phyloP scores from a whole-genome alignment of 1,140 invertebrate genomes.

The Chlorops oryzae region DNA sequence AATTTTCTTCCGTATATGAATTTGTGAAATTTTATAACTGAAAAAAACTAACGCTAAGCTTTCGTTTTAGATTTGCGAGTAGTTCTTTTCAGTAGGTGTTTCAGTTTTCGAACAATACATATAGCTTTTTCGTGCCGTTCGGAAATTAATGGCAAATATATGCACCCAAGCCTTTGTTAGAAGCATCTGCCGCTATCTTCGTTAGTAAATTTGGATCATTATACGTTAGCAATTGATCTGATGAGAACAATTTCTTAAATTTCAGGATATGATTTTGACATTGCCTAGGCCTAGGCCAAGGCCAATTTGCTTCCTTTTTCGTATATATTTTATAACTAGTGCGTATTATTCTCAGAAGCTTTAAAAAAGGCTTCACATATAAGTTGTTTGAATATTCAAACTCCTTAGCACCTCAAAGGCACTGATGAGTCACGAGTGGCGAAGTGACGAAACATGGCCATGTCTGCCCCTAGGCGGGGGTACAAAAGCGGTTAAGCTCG shows the following conservation, averaged over 20 bases:
- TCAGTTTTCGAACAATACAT: slow-evolving; percentile 36
- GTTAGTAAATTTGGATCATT: slow-evolving; percentile 16
- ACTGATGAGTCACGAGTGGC: too few species aligned
- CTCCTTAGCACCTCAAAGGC: too few species aligned
- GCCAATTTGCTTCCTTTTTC: neutral
- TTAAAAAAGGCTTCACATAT: too few species aligned
- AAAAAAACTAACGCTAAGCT: slow-evolving; percentile 47
- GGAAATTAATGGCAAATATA: slow-evolving; percentile 21
- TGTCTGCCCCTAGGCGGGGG: too few species aligned
- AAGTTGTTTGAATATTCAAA: too few species aligned
- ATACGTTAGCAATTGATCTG: slow-evolving; percentile 16
- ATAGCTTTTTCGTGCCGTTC: slow-evolving; percentile 36
- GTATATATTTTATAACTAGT: too few species aligned
- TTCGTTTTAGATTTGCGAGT: slow-evolving; percentile 46
- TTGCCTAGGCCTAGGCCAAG: slow-evolving; percentile 12
- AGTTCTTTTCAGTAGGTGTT: too few species aligned
- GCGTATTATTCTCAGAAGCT: too few species aligned
- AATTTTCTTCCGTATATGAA: slow-evolving; percentile 39
- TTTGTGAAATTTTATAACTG: slow-evolving; percentile 35
- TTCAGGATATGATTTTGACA: slow-evolving; percentile 15
- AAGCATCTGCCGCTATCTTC: slow-evolving; percentile 27
- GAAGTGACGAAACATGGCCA: too few species aligned
- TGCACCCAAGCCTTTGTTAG: slow-evolving; percentile 24
- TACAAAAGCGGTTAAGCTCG: too few species aligned
- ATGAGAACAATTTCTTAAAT: slow-evolving; percentile 14